Conservation (phyloP, 2,113 vertebrate genomes). For the Ageneiosus marmoratus region DNA sequence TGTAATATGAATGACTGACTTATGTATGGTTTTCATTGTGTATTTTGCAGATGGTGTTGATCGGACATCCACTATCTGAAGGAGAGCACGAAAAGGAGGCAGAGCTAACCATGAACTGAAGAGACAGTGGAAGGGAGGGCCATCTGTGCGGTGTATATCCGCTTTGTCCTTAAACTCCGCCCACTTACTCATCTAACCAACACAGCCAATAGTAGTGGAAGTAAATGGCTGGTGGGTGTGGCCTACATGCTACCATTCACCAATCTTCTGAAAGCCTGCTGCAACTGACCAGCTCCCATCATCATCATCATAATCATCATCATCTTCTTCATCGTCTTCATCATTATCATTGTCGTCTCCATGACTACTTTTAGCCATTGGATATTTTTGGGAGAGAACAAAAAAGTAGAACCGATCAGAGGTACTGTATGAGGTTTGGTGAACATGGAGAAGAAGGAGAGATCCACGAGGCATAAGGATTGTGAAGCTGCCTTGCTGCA, state of each 20-base stretch:
- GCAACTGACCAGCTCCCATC: conserved; percentile 47
- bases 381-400: conserved; percentile 41
- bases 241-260: conserved; percentile 55
- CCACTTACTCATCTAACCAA: conserved; percentile 36
- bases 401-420: neutral
- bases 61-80: conserved; percentile 93
- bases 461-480: neutral
- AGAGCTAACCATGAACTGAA: conserved; percentile 77
- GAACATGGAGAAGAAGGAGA: neutral
- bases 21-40: neutral
- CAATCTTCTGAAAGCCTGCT: conserved; percentile 51
- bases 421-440: conserved; percentile 7
- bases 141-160: conserved; percentile 60
- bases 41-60: conserved; percentile 85
- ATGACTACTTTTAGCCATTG: conserved; percentile 42
- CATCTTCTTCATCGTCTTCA: neutral
- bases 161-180: conserved; percentile 44
- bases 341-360: conserved; percentile 8
- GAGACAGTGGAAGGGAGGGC: conserved; percentile 60
- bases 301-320: neutral
- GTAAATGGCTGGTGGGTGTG: conserved; percentile 54
- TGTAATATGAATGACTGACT: neutral
- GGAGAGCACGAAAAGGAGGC: conserved; percentile 67
- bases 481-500: neutral
- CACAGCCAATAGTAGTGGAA: conserved; percentile 65